Percentiles rank a stretch among this genome's conserved stretches.
phyloP scores from a whole-genome alignment of 2,888 invertebrate species.

The Patella caerulea region DNA sequence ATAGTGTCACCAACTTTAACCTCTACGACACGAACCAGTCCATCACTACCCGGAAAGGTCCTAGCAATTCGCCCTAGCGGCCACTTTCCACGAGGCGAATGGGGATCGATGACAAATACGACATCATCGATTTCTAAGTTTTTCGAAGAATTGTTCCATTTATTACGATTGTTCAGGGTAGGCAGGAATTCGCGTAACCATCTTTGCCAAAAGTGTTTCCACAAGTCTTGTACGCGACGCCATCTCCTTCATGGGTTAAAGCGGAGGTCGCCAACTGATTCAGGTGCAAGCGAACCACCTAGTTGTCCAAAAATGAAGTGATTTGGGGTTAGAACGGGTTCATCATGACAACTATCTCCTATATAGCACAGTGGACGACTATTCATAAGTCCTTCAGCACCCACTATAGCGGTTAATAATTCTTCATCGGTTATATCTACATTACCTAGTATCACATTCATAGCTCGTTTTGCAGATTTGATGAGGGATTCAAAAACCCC shows the following conservation, averaged over 20 bases:
- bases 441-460: conserved; percentile 30
- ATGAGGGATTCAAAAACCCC: conserved; percentile 40
- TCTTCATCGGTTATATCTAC: conserved; percentile 41
- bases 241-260: background rate
- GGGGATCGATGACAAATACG: conserved; percentile 2
- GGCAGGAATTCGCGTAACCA: conserved; percentile 17
- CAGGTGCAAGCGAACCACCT: background rate
- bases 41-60: conserved; percentile 12
- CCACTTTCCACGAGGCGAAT: conserved; percentile 13
- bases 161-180: background rate
- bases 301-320: background rate
- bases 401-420: conserved; percentile 27
- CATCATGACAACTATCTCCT: background rate
- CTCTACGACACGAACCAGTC: conserved; percentile 10
- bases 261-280: background rate
- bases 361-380: background rate
- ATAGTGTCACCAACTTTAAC: background rate
- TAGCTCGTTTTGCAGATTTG: conserved; percentile 38
- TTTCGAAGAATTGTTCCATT: background rate
- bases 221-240: background rate
- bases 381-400: background rate
- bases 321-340: background rate
- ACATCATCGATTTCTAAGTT: conserved; percentile 6
- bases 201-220: conserved; percentile 2
- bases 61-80: background rate